Evolutionary conservation across 2,113 vertebrate genomes (phyloP).

Genomic region (Nycticebus coucang): DNA sequence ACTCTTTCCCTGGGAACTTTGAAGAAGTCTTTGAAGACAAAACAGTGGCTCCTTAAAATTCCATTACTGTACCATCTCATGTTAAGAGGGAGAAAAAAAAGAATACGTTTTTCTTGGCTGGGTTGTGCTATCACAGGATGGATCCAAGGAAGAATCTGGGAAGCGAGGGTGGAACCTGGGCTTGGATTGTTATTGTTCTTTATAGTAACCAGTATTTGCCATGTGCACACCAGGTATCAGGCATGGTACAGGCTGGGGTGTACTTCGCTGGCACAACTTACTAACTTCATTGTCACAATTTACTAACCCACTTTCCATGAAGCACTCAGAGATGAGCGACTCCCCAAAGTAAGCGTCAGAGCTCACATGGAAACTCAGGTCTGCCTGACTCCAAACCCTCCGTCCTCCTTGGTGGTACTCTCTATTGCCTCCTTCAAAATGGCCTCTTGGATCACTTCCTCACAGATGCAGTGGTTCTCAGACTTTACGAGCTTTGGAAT

Average conservation of each 20-base stretch:
- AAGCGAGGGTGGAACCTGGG: background rate
- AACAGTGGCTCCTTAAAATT: slow-evolving; percentile 20
- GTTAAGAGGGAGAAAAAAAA: background rate
- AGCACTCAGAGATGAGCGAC: background rate
- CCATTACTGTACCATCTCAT: background rate
- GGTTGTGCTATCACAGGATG: background rate
- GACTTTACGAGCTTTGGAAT: background rate
- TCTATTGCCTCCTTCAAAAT: accelerated
- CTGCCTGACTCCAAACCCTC: background rate
- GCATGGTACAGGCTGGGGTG: background rate
- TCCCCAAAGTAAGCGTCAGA: background rate
- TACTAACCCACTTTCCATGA: background rate
- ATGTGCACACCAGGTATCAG: background rate
- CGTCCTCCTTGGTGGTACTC: background rate
- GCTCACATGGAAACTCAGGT: background rate
- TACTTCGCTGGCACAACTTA: background rate
- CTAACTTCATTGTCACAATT: too few relatives aligned
- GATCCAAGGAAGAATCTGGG: background rate
- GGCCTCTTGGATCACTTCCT: background rate
- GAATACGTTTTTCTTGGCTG: background rate
- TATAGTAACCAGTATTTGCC: background rate
- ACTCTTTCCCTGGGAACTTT: background rate
- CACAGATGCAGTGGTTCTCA: background rate
- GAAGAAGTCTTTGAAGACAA: slow-evolving; percentile 42
- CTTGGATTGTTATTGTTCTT: background rate